Conservation (phyloP, 2,113 vertebrate genomes). For the Perognathus longimembris region DNA sequence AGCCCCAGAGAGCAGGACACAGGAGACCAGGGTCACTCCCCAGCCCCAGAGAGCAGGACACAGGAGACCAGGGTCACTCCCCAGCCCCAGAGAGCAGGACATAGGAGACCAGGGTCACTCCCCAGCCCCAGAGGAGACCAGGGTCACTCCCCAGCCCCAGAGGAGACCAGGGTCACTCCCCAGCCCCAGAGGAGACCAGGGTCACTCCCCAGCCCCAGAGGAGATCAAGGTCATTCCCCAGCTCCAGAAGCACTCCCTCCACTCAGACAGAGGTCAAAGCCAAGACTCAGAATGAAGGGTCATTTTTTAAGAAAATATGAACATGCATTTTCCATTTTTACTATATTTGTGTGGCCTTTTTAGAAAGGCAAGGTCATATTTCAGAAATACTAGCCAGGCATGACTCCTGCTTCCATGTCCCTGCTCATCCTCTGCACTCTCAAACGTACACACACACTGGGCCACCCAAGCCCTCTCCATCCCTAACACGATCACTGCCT, state of each 20-base stretch:
- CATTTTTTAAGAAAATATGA: background rate
- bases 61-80: no score
- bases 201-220: no score
- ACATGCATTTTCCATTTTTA: background rate
- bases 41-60: no score
- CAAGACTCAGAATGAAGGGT: conserved; percentile 4
- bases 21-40: no score
- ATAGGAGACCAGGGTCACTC: background rate
- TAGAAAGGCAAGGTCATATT: background rate
- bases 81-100: no score
- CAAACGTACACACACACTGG: background rate
- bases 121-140: background rate
- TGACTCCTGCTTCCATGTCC: background rate
- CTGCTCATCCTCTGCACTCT: background rate
- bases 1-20: no score
- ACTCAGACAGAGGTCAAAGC: no score
- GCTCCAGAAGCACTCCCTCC: no score
- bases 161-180: no score
- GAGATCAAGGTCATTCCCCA: no score
- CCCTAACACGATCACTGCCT: background rate
- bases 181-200: no score
- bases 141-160: no score
- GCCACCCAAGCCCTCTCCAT: background rate
- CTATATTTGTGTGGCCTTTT: background rate
- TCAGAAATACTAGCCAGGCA: background rate